Percentiles rank a stretch among this genome's conserved stretches.
Conservation (phyloP, 2,797 vertebrate genomes). For the Odontamblyopus rebecca region DNA sequence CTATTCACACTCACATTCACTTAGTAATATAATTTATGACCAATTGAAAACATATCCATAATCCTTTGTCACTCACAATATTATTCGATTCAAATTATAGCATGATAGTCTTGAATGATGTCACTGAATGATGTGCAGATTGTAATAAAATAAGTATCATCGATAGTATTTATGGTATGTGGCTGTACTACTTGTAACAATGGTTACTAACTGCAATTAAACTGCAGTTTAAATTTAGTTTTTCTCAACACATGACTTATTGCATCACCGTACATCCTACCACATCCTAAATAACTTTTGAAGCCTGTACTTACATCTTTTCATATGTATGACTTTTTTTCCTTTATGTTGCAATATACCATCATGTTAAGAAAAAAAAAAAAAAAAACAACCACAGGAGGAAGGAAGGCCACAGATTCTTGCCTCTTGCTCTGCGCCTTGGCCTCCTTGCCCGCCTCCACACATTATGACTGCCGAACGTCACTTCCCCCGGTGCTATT, state of each 20-base stretch:
- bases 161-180: background rate
- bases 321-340: background rate
- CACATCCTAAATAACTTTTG: background rate
- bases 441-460: slow-evolving; percentile 86
- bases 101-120: too few relatives aligned
- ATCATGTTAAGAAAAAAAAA: slow-evolving; percentile 4
- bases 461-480: slow-evolving; percentile 86
- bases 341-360: slow-evolving; percentile 1
- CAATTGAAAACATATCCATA: background rate
- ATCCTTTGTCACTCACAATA: background rate
- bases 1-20: background rate
- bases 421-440: slow-evolving; percentile 78
- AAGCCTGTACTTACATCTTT: background rate
- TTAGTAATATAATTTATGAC: background rate
- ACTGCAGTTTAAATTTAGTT: too few relatives aligned
- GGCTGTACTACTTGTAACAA: background rate
- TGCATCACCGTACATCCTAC: background rate
- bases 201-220: too few relatives aligned
- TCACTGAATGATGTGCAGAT: background rate
- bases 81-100: background rate
- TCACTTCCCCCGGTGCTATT: slow-evolving; percentile 88
- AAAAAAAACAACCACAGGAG: slow-evolving; percentile 33
- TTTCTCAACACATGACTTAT: background rate
- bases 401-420: slow-evolving; percentile 35
- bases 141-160: background rate